Evolutionary conservation across 2,113 vertebrate genomes (phyloP), one percentile per base, ranked within the genome.

Genomic region (Octodon degus): DNA sequence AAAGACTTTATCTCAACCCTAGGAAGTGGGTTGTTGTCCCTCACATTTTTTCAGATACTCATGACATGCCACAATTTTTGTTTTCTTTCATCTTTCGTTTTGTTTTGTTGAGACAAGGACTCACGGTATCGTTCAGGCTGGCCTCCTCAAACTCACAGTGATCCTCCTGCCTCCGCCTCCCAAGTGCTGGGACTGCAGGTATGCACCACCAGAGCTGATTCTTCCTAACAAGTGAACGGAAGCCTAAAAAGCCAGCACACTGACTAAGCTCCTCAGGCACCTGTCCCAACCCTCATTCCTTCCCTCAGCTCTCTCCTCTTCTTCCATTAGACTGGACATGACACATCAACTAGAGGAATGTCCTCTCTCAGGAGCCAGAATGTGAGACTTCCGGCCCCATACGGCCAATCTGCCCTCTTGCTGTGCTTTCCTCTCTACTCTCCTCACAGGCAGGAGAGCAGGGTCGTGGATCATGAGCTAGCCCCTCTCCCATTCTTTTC

Each of bases 401-500:
- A 0, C 0, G 37, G 76, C 60, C 43, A 60, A 67, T 43, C 32
- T 34, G 47, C 24, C 40, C 30, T 43, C 25, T 19, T 13, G 47
- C n/a, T 34, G 14, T 65, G 84, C 14, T 72, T 50, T 2, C 20
- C 12, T 82, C 79, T 80, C 40, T 12, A 13, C 86, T 50, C 13
- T 34, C 70, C 79, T 65, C 34, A 32, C 0, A 8, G 34, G 60
- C 7, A 32, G 0, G 62, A 20, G 40, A 13, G 34, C 0, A 55
- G 20, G 63, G 34, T 5, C 22, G 12, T 13, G 63, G 8, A 85
- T 27, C 14, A 85, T 43, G 60, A 65, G 37, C 40, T 62, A 65
- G 3, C 7, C 25, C 16, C 58, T 8, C 16, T 24, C 8, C 2
- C 37, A 63, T 9, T 16, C 14, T 37, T n/a, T 60, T 43, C 63